phyloP scores from a whole-genome alignment of 1,140 invertebrate species.

The Bathynomus jamesi region DNA sequence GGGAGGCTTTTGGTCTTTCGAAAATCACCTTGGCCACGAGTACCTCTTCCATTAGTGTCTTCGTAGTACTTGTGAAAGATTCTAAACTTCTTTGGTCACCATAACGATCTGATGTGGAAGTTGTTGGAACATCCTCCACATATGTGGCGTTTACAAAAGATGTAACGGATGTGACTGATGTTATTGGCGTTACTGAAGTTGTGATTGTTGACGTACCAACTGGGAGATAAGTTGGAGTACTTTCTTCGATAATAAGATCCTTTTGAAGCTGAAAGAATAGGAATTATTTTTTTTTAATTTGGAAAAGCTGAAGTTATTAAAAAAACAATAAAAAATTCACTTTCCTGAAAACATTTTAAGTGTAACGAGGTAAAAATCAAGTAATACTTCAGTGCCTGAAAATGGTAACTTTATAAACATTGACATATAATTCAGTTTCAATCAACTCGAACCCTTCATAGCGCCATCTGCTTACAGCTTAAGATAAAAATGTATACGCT shows the following conservation, averaged over 20 bases:
- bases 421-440: too few species aligned
- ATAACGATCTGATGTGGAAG: background rate
- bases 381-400: too few species aligned
- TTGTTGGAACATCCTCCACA: background rate
- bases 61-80: background rate
- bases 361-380: too few species aligned
- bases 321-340: too few species aligned
- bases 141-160: background rate
- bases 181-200: background rate
- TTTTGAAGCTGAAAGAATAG: background rate
- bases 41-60: background rate
- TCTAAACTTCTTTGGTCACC: background rate
- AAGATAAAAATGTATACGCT: too few species aligned
- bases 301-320: too few species aligned
- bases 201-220: background rate
- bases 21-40: background rate
- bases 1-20: background rate
- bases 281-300: too few species aligned
- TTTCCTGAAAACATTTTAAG: too few species aligned
- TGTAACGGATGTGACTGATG: background rate
- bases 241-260: background rate
- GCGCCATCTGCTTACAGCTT: too few species aligned
- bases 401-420: too few species aligned
- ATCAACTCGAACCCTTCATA: too few species aligned
- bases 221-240: background rate